phyloP scores from a whole-genome alignment of 2,888 invertebrate species.

The Thymelicus lineola region DNA sequence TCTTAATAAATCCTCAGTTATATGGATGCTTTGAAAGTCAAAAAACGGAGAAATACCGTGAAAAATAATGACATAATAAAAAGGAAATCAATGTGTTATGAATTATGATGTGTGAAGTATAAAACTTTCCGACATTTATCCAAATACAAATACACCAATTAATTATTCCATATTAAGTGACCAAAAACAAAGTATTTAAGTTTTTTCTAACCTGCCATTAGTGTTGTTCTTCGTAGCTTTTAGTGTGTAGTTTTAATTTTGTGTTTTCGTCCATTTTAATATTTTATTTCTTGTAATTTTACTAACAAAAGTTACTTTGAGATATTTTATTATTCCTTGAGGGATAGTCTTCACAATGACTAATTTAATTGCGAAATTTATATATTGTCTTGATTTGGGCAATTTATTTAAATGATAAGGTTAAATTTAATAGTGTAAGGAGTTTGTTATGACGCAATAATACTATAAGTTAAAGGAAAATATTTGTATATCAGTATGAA shows the following conservation, averaged over 20 bases:
- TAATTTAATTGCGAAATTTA: background rate
- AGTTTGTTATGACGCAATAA: too few relatives aligned
- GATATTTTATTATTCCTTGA: constrained; percentile 57
- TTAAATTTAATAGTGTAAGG: background rate
- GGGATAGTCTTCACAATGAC: constrained; percentile 25
- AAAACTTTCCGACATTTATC: background rate
- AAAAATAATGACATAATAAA: too few relatives aligned
- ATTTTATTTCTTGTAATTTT: constrained; percentile 37
- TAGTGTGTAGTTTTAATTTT: constrained; percentile 14
- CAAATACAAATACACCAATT: constrained; percentile 2
- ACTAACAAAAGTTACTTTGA: constrained; percentile 46
- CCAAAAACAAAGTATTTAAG: constrained; percentile 28
- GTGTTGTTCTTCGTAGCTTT: constrained; percentile 29
- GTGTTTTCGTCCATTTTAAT: constrained; percentile 27
- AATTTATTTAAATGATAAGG: background rate
- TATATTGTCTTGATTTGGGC: background rate
- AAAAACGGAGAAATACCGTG: background rate
- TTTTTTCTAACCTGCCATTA: constrained; percentile 42
- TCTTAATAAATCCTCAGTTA: background rate
- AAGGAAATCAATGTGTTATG: background rate
- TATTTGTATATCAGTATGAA: too few relatives aligned
- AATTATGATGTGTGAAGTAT: background rate
- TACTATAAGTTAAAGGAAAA: too few relatives aligned
- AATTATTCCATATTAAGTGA: constrained; percentile 18
- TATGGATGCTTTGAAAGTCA: background rate